phyloP scores from a whole-genome alignment of 2,888 invertebrate species.

The Mesorhabditis spiculigera region DNA sequence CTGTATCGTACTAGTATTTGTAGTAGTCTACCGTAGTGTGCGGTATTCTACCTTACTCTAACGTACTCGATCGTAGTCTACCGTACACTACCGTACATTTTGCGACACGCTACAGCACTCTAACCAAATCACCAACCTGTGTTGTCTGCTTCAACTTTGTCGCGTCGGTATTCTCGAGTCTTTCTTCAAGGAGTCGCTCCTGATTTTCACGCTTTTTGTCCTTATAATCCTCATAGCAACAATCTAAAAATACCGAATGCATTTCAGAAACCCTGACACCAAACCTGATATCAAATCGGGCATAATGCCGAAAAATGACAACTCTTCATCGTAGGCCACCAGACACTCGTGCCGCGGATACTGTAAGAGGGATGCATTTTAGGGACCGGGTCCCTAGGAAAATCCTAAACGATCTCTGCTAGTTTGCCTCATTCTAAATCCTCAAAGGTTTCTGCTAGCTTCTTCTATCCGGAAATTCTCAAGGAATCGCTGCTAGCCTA shows the following conservation, averaged over 20 bases:
- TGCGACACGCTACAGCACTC: too few relatives aligned
- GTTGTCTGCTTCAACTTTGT: conserved; percentile 42
- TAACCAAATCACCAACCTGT: conserved; percentile 35
- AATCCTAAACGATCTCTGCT: background rate
- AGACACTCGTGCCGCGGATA: conserved; percentile 99
- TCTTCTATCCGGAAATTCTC: too few relatives aligned
- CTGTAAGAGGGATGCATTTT: conserved; percentile 65
- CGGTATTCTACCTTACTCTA: too few relatives aligned
- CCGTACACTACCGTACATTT: too few relatives aligned
- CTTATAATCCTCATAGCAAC: conserved; percentile 98
- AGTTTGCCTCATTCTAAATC: background rate
- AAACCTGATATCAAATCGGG: conserved; percentile 85
- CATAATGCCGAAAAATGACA: conserved; percentile 96
- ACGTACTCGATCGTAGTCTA: too few relatives aligned
- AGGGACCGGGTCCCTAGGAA: background rate
- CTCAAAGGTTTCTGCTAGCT: background rate
- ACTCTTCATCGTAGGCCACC: conserved; percentile 96
- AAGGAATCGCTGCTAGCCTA: too few relatives aligned
- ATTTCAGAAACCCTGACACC: background rate
- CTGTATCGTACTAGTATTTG: too few relatives aligned
- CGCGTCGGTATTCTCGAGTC: conserved; percentile 48
- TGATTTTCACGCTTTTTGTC: conserved; percentile 98
- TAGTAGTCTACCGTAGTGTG: too few relatives aligned
- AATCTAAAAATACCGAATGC: conserved; percentile 81
- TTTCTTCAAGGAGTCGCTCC: conserved; percentile 92